Evolutionary conservation across 1,140 invertebrate species (phyloP), one percentile per base, ranked within the genome.

Genomic region (Habropoda laboriosa): DNA sequence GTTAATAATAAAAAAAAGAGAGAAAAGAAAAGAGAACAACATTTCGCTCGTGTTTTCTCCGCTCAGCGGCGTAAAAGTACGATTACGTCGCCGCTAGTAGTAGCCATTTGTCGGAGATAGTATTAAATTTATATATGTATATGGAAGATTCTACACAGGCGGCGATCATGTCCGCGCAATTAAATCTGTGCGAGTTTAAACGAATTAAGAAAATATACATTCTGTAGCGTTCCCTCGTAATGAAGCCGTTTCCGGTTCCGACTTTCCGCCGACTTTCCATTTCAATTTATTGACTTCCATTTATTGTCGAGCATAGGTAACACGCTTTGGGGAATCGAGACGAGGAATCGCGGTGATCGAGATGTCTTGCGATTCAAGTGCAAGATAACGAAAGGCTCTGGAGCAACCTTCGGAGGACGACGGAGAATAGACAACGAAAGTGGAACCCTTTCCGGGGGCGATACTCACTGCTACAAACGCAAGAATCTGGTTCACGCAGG

Each of bases 171-270:
- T 4, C 40, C 55, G 38, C 55, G 40, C 4, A 49, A 61, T 73
- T 61, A 61, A 61, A 73, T 73, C 57, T 55, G 49, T 67, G 27
- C 38, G 18, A 67, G 18, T 57, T 68, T 27, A 47, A 78, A 78
- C 55, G 55, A 51, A 60, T 71, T 71, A 71, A 71, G 67, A 78
- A 71, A 78, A 78, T 78, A 78, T 61, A 71, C 24, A 35, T 49
- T 76, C 27, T 67, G n/a, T 35, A 12, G 21, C 40, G 21, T 60
- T 63, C 24, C 40, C 27, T 21, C 38, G 40, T 30, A 32, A 30
- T 18, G 3, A 70, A 73, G 32, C 42, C 42, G 24, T 21, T 38
- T 27, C 13, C 24, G 12, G n/a, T 42, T 35, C 16, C 21, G 38
- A 40, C 38, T 57, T 40, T 42, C 13, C 49, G 24, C 30, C 16